Evolutionary conservation across 2,888 invertebrate species (phyloP).

Genomic region (Pimpla rufipes): DNA sequence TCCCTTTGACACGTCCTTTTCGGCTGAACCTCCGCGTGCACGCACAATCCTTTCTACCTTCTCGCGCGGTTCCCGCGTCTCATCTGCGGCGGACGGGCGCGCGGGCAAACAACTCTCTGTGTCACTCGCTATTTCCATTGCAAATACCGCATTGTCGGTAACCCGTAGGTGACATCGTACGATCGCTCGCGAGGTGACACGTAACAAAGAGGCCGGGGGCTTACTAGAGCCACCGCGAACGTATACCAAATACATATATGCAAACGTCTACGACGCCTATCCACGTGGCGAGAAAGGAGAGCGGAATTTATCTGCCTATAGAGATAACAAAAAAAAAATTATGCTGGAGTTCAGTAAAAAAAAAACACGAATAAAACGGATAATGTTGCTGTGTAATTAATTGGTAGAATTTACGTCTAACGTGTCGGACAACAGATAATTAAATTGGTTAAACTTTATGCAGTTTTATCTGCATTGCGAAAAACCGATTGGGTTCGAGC

Average conservation of each 20-base stretch:
- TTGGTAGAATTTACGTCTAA: too few species aligned
- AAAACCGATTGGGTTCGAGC: background rate
- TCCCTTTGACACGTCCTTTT: constrained; percentile 29
- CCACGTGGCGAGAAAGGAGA: constrained; percentile 42
- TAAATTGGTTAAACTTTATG: background rate
- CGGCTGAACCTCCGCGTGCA: constrained; percentile 19
- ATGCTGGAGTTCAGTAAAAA: too few species aligned
- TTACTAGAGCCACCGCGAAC: constrained; percentile 30
- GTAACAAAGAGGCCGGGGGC: constrained; percentile 62
- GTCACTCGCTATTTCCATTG: constrained; percentile 75
- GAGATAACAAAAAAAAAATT: background rate
- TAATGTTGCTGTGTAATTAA: too few species aligned
- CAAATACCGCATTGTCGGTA: constrained; percentile 77
- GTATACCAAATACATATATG: constrained; percentile 55
- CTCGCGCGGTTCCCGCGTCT: constrained; percentile 32
- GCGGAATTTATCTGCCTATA: background rate
- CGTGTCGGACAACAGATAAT: too few species aligned
- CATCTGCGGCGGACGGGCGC: constrained; percentile 33
- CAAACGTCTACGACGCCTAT: constrained; percentile 23
- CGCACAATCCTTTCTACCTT: constrained; percentile 41
- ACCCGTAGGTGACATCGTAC: constrained; percentile 77
- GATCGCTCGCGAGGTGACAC: constrained; percentile 67
- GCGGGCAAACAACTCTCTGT: constrained; percentile 51
- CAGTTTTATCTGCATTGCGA: background rate
- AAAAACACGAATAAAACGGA: too few species aligned